Base-by-base conservation (phyloP, 2,888 invertebrate species). In the Drosophila cognata region DNA sequence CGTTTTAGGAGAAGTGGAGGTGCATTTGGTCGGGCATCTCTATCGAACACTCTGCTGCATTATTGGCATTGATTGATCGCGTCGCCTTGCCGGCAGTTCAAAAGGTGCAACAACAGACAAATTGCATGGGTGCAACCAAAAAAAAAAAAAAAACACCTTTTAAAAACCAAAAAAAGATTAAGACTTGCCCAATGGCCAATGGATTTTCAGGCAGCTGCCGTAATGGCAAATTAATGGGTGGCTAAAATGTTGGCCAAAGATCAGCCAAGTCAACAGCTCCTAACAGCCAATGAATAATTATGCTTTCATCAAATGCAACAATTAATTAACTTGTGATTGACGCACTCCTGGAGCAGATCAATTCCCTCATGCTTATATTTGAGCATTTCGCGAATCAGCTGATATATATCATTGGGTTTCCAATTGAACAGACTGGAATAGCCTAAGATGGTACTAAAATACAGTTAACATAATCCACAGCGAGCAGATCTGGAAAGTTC, bases 11-110 rank as follows among this genome's bases (percentile, higher is more conserved):
- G 21, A 1, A n/a, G n/a, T 33, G 16, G 7, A 18, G 3, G 4
- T n/a, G 48, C n/a, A 28, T 46, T 46, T 21, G 50, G 35, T 36
- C 48, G 52, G 66, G 64, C 75, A 38, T 63, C 75, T 77, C 77
- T 67, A 77, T 79, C 53, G 52, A 38, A 48, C 43, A 36, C 36
- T n/a, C 33, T 10, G 43, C 41, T 79, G 77, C 76, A 71, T 65
- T 75, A 69, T 71, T 69, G 79, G 66, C 79, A 81, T 81, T 79
- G 79, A 79, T 79, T 72, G 73, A 79, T 79, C 46, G 69, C 73
- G 67, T 52, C 81, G 78, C 51, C 41, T 65, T 62, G 71, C 31
- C 65, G 56, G 25, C 81, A 60, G 79, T 79, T 79, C 79, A 79
- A 71, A 36, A 81, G 78, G 79, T 77, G 66, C 69, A 51, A 66